phyloP scores from a whole-genome alignment of 2,888 invertebrate species.

The Folsomia manolachei region DNA sequence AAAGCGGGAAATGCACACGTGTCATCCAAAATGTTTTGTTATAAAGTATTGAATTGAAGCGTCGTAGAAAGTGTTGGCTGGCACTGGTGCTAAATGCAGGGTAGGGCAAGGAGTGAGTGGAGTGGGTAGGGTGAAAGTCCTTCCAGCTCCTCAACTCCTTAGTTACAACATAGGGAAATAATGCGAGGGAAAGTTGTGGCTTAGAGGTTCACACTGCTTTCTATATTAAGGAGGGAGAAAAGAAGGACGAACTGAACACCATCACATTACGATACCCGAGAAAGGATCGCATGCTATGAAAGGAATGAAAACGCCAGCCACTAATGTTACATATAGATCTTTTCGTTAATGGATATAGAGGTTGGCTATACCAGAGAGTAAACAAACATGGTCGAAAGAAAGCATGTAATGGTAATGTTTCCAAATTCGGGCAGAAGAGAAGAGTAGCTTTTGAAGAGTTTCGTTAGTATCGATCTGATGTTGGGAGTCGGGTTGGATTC shows the following conservation, averaged over 20 bases:
- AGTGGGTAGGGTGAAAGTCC: background rate
- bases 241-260: background rate
- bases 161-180: conserved; percentile 1
- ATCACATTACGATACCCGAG: background rate
- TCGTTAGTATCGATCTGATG: background rate
- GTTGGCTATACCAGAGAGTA: background rate
- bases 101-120: background rate
- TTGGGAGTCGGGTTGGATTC: background rate
- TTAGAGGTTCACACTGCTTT: background rate
- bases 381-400: background rate
- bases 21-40: background rate
- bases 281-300: background rate
- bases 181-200: background rate
- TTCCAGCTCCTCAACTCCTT: background rate
- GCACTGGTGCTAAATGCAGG: background rate
- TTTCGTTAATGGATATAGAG: background rate
- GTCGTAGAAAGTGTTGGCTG: background rate
- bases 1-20: conserved; percentile 2
- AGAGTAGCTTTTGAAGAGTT: background rate
- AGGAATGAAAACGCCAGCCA: background rate
- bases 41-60: background rate
- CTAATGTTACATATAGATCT: background rate
- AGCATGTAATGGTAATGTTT: too few relatives aligned
- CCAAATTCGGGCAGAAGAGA: background rate
- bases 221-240: background rate